phyloP scores from a whole-genome alignment of 2,113 vertebrate genomes.

The Sialia sialis region DNA sequence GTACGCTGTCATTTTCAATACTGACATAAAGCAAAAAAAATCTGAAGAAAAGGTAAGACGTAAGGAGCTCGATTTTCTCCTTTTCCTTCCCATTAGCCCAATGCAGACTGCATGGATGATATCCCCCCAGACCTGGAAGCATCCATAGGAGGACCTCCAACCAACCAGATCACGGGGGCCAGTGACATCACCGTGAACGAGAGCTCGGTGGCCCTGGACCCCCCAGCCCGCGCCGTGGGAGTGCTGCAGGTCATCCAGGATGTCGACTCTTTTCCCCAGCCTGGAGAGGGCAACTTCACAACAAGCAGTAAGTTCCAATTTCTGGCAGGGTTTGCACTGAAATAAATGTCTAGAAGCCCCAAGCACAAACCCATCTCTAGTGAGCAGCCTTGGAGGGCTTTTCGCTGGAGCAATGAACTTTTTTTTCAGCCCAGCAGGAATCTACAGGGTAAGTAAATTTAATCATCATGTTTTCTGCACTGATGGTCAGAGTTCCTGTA shows the following conservation, averaged over 20 bases:
- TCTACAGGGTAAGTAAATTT: not conserved
- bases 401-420: not conserved
- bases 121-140: conserved; percentile 87
- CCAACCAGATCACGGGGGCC: conserved; percentile 86
- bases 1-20: not conserved
- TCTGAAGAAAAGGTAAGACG: not conserved
- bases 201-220: conserved; percentile 87
- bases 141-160: conserved; percentile 81
- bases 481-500: not conserved
- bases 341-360: not conserved
- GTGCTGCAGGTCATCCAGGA: conserved; percentile 81
- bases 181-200: conserved; percentile 89
- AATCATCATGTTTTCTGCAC: not conserved
- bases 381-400: not conserved
- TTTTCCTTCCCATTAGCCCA: conserved; percentile 74
- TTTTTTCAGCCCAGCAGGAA: not conserved
- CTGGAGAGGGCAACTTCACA: conserved; percentile 76
- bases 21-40: not conserved
- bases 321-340: not conserved
- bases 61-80: not conserved
- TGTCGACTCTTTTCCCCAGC: conserved; percentile 69
- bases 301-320: conserved; percentile 82
- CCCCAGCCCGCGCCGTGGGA: conserved; percentile 73
- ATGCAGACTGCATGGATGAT: conserved; percentile 88
- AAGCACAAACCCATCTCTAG: not conserved